Evolutionary conservation across 1,140 invertebrate genomes (phyloP), one percentile per base, ranked within the genome.

Genomic region (Amyelois transitella): DNA sequence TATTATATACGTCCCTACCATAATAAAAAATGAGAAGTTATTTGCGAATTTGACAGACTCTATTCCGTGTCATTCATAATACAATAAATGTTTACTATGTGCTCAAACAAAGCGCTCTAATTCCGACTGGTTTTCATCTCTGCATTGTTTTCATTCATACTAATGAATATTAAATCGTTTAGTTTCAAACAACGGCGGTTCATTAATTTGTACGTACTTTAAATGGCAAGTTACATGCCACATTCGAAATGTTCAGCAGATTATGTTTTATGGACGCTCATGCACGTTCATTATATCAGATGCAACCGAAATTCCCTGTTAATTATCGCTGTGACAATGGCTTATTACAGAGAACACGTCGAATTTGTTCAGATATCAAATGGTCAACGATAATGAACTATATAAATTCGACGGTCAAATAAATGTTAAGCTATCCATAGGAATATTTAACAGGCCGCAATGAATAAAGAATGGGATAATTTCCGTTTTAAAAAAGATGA

Each of bases 81-180:
- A 4, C 10, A 32, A 32, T 6, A 32, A 6, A 4, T 32, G 4
- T 32, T 32, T 32, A 32, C 32, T 14, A 38, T n/a, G n/a, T n/a
- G n/a, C 6, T 25, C 49, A 38, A 50, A 44, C 28, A 7, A 62
- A 70, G 61, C 70, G 58, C 65, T 57, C 59, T 45, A 51, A 67
- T 38, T 48, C 45, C 18, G 45, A 48, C 18, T 12, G n/a, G 45
- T 21, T 45, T 45, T 21, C 45, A 21, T 21, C 20, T 7, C 20
- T 21, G 45, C 45, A 48, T 48, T 48, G 45, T 48, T 48, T 48
- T 21, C 45, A 48, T 48, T 21, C 45, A 22, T 48, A 44, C 43
- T 44, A 48, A 48, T 48, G 45, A 48, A 48, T 48, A 48, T 48
- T 48, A 48, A 48, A 48, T 48, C 45, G 45, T 19, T 21, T 21